A percentile compares a stretch with the other conserved stretches of the same genome.
Evolutionary conservation across 2,888 invertebrate genomes (phyloP).

Genomic region (Argynnis bischoffii): DNA sequence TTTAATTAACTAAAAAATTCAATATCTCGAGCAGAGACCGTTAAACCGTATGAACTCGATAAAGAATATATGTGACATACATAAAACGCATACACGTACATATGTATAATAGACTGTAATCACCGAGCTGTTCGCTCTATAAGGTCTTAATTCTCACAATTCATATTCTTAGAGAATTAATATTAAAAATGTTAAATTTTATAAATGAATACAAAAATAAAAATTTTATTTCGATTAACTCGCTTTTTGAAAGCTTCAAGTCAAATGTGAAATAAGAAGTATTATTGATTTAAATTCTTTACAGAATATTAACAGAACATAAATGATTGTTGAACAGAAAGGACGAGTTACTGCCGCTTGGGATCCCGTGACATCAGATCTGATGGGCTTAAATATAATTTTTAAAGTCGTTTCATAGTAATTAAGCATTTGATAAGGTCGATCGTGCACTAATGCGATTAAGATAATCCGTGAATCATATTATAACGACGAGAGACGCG

Average conservation of each 20-base stretch:
- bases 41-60: neutral
- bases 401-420: conserved; percentile 47
- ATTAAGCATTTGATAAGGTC: conserved; percentile 51
- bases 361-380: conserved; percentile 8
- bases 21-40: neutral
- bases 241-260: too few relatives aligned
- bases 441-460: conserved; percentile 49
- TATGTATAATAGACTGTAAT: neutral
- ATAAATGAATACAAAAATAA: too few relatives aligned
- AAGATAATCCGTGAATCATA: conserved; percentile 41
- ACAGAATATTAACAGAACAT: neutral
- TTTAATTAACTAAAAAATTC: neutral
- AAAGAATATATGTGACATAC: neutral
- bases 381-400: conserved; percentile 9
- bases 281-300: neutral
- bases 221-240: too few relatives aligned
- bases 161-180: too few relatives aligned
- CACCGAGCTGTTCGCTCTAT: neutral
- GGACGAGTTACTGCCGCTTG: neutral
- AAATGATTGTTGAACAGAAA: neutral
- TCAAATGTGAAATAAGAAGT: too few relatives aligned
- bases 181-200: too few relatives aligned
- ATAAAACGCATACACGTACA: too few relatives aligned
- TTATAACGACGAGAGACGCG: conserved; percentile 5
- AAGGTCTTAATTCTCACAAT: neutral